Conservation (phyloP, 1,140 invertebrate genomes). For the Hylaeus anthracinus region DNA sequence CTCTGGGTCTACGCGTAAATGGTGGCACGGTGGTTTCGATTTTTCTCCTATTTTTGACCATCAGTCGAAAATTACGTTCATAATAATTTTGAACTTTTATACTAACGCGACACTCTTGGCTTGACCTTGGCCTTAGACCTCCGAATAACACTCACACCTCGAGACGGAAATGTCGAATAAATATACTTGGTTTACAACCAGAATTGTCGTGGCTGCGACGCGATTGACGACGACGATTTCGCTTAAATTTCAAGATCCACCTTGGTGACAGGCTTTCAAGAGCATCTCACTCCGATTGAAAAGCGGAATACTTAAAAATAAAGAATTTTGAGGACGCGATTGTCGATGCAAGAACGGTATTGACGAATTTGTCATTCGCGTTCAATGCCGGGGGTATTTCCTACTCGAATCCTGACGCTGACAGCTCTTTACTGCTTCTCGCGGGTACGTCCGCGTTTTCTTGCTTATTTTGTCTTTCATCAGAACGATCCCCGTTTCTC, state of each 20-base stretch:
- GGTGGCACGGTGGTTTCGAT: neutral
- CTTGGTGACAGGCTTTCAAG: slow-evolving; percentile 38
- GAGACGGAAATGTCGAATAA: too few relatives aligned
- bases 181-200: too few relatives aligned
- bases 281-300: slow-evolving; percentile 28
- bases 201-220: neutral
- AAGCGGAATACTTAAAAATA: slow-evolving; percentile 50
- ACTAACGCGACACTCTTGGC: too few relatives aligned
- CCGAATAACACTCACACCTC: too few relatives aligned
- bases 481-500: slow-evolving; percentile 9
- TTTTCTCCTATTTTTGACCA: too few relatives aligned
- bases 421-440: slow-evolving; percentile 38
- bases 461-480: slow-evolving; percentile 27
- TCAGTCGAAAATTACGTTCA: too few relatives aligned
- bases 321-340: slow-evolving; percentile 39
- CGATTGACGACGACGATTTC: slow-evolving; percentile 1
- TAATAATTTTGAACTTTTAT: too few relatives aligned
- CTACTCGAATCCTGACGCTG: slow-evolving; percentile 41
- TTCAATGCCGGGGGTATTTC: slow-evolving; percentile 30
- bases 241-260: slow-evolving; percentile 31
- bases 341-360: slow-evolving; percentile 42
- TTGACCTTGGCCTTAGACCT: too few relatives aligned
- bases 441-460: slow-evolving; percentile 4
- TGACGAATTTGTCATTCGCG: slow-evolving; percentile 48
- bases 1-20: neutral